Evolutionary conservation across 2,113 vertebrate genomes (phyloP).

Genomic region (Cryptotis parvus): DNA sequence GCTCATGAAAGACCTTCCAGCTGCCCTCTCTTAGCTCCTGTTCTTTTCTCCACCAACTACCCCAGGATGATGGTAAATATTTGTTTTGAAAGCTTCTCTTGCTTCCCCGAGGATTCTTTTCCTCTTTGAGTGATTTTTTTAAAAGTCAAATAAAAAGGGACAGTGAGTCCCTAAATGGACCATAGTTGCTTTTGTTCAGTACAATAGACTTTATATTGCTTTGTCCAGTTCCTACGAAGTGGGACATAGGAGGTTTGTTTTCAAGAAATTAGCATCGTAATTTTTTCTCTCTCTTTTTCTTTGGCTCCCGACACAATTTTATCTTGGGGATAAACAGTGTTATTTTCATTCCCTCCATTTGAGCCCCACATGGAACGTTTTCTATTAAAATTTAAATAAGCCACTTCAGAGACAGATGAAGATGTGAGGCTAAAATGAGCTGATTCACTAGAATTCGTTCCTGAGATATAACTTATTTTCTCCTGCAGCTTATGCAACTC

Average conservation of each 20-base stretch:
- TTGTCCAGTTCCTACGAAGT: conserved; percentile 69
- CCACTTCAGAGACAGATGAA: conserved; percentile 80
- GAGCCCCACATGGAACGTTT: conserved; percentile 60
- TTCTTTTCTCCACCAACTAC: not conserved
- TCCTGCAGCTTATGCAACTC: conserved; percentile 75
- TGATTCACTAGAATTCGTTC: conserved; percentile 80
- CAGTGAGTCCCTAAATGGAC: conserved; percentile 63
- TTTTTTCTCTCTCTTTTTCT: conserved; percentile 31
- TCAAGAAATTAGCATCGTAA: conserved; percentile 65
- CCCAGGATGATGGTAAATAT: not conserved
- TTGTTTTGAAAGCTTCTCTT: conserved; percentile 59
- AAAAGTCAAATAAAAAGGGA: conserved; percentile 55
- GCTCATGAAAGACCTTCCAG: not conserved
- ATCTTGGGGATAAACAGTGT: conserved; percentile 78
- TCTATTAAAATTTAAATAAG: conserved; percentile 85
- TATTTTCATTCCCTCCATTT: conserved; percentile 78
- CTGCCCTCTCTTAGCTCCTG: not conserved
- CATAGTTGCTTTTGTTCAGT: conserved; percentile 62
- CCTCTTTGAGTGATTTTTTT: conserved; percentile 58
- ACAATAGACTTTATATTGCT: conserved; percentile 76
- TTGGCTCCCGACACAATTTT: conserved; percentile 63
- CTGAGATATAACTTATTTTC: conserved; percentile 77
- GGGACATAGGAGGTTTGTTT: conserved; percentile 69
- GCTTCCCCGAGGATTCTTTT: not conserved
- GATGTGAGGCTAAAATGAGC: conserved; percentile 75